Percentiles rank a stretch among this genome's conserved stretches.
Conservation (phyloP, 2,113 vertebrate genomes). For the Capricornis sumatraensis region DNA sequence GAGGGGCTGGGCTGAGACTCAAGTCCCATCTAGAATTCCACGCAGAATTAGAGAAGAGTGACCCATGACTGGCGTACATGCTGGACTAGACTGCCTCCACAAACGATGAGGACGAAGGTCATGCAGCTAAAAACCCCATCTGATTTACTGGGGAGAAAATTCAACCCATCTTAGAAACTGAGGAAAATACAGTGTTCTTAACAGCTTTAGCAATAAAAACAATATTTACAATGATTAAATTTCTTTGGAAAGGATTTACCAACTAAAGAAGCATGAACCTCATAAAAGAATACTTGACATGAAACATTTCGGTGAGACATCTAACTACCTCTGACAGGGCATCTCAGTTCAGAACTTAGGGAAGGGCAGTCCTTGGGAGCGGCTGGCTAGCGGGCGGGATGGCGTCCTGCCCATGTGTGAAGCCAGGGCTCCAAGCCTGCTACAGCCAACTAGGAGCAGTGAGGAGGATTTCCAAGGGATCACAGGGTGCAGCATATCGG, state of each 20-base stretch:
- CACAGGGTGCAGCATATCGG: rapidly evolving
- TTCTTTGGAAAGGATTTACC: not conserved
- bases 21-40: not conserved
- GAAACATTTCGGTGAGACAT: not conserved
- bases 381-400: rapidly evolving
- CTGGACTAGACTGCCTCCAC: not conserved
- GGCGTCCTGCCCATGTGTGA: rapidly evolving
- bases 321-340: not conserved
- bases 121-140: not conserved
- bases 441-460: not conserved
- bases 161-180: not conserved
- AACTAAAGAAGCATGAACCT: not conserved
- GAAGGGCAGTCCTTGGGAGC: not conserved
- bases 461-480: not conserved
- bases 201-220: not conserved
- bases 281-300: not conserved
- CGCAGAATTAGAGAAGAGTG: not conserved
- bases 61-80: rapidly evolving
- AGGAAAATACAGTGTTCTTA: not conserved
- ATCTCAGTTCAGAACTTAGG: not conserved
- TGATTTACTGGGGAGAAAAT: not conserved
- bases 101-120: not conserved
- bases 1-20: not conserved
- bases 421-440: not conserved
- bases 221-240: not conserved